Conservation (phyloP, 2,888 invertebrate genomes). For the Drosophila neotestacea region DNA sequence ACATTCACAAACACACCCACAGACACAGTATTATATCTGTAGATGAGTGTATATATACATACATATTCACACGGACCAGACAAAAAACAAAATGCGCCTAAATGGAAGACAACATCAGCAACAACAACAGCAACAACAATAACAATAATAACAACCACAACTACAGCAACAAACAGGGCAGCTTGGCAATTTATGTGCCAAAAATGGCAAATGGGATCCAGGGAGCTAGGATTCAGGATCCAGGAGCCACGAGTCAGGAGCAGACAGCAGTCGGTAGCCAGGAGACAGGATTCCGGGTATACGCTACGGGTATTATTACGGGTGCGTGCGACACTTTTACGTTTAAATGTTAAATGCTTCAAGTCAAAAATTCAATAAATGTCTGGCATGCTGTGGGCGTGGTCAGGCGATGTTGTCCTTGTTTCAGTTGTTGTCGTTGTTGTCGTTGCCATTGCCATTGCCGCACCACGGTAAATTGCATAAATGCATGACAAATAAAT, state of each 20-base stretch:
- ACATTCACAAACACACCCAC: constrained; percentile 6
- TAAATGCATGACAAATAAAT: constrained; percentile 74
- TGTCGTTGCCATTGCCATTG: constrained; percentile 1
- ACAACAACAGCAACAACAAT: constrained; percentile 37
- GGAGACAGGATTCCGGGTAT: not conserved
- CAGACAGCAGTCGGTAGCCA: not conserved
- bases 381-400: constrained; percentile 57
- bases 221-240: not conserved
- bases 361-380: constrained; percentile 79
- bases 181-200: constrained; percentile 72
- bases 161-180: constrained; percentile 45
- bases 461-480: constrained; percentile 56
- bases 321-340: constrained; percentile 64
- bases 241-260: not conserved
- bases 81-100: constrained; percentile 65
- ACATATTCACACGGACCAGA: constrained; percentile 21
- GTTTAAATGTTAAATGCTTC: constrained; percentile 75
- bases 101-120: constrained; percentile 70
- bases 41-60: constrained; percentile 27
- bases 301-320: constrained; percentile 39
- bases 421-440: not conserved
- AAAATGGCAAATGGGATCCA: constrained; percentile 62
- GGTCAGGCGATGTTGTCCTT: constrained; percentile 41
- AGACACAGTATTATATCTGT: constrained; percentile 37
- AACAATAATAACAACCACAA: constrained; percentile 43